Percentiles rank a stretch among this genome's conserved stretches.
phyloP scores from a whole-genome alignment of 2,888 invertebrate species.

The Catotricha subobsoleta region DNA sequence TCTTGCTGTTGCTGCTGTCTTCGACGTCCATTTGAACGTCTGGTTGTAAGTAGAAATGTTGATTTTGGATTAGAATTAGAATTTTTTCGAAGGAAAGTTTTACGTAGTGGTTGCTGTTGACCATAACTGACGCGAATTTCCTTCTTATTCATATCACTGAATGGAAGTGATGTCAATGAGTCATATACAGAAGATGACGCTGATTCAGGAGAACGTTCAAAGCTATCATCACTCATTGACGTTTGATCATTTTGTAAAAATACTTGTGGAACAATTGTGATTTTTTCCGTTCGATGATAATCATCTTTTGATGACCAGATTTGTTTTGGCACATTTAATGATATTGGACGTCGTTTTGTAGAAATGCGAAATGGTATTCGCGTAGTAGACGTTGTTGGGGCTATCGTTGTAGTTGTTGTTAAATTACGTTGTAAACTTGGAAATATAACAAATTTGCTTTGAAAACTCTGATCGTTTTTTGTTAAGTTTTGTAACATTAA shows the following conservation, averaged over 20 bases:
- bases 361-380: background rate
- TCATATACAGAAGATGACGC: slow-evolving; percentile 5
- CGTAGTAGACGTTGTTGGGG: slow-evolving; percentile 7
- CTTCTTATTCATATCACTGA: background rate
- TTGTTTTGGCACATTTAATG: slow-evolving; percentile 9
- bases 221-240: slow-evolving; percentile 15
- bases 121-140: background rate
- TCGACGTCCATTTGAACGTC: background rate
- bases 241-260: slow-evolving; percentile 24
- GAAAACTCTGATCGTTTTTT: slow-evolving; percentile 26
- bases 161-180: slow-evolving; percentile 10
- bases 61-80: background rate
- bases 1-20: background rate
- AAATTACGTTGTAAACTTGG: slow-evolving; percentile 23
- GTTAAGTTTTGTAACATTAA: slow-evolving; percentile 27
- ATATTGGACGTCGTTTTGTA: background rate
- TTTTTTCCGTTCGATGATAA: slow-evolving; percentile 17
- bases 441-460: slow-evolving; percentile 29
- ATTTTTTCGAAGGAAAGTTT: background rate
- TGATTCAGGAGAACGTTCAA: slow-evolving; percentile 9
- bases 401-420: slow-evolving; percentile 11
- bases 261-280: slow-evolving; percentile 25
- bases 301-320: slow-evolving; percentile 15
- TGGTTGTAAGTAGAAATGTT: background rate
- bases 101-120: background rate